Evolutionary conservation across 1,140 invertebrate genomes (phyloP), one percentile per base, ranked within the genome.

Genomic region (Coenobita brevimanus): DNA sequence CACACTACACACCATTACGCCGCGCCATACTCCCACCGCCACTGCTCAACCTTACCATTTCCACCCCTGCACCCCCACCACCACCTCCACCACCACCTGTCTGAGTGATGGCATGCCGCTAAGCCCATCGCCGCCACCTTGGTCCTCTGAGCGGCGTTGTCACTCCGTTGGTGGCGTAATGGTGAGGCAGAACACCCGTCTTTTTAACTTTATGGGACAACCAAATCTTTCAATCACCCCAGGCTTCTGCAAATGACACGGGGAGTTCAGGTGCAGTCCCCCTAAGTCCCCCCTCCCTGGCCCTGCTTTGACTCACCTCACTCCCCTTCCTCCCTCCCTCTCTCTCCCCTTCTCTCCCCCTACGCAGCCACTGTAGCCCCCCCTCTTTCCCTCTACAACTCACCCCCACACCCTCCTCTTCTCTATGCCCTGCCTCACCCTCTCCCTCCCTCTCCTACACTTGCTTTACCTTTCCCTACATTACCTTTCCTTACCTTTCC

Each of bases 151-250:
- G n/a, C n/a, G 64, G 13, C 24, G n/a, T 27, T 27, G n/a, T n/a
- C 75, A 79, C 46, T 6, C n/a, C 27, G 21, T 46, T n/a, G n/a
- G 46, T 75, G 71, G 27, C 36, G 30, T 17, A 75, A 21, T 46
- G n/a, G 24, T n/a, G 38, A 8, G 33, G 17, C 24, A 17, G 38
- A 43, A 50, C 73, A 4, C 8, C 73, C 73, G 41, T 30, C 8
- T 33, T 50, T 43, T n/a, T 76, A n/a, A 76, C n/a, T 33, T 81
- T 81, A 81, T 33, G 79, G 64, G 57, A 62, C 79, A 64, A 81
- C 79, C 62, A 33, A 81, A 81, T 81, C 79, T 81, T 62, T 81
- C 79, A 81, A 81, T 81, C 79, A 81, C 79, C 60, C 30, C 71
- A 15, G 57, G 79, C 54, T 81, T 81, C 64, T 57, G 15, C 75